phyloP scores from a whole-genome alignment of 2,888 invertebrate genomes.

The Melieria omissa region DNA sequence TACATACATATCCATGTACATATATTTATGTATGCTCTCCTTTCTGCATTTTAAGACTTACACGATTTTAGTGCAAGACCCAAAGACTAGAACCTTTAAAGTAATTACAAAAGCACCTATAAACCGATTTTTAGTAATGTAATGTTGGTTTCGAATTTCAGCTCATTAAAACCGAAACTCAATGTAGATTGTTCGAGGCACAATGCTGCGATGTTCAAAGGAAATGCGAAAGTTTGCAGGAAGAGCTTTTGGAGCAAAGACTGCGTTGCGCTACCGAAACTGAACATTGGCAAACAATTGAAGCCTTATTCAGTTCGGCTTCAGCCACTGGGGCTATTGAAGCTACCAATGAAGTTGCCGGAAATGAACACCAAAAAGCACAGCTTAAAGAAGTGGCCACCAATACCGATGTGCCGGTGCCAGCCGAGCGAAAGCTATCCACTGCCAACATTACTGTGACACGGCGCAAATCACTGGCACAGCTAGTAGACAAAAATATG shows the following conservation, averaged over 20 bases:
- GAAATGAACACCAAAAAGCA: not conserved
- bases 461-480: conserved; percentile 36
- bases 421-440: conserved; percentile 49
- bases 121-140: not conserved
- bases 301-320: conserved; percentile 52
- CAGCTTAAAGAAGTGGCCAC: conserved; percentile 48
- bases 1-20: not conserved
- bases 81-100: no score
- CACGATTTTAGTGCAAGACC: no score
- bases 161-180: conserved; percentile 63
- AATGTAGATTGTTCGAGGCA: conserved; percentile 58
- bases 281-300: conserved; percentile 65
- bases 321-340: not conserved
- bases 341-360: conserved; percentile 27
- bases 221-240: conserved; percentile 53
- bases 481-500: conserved; percentile 55
- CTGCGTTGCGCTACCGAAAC: conserved; percentile 56
- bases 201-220: conserved; percentile 53
- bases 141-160: conserved; percentile 42
- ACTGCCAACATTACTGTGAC: conserved; percentile 1
- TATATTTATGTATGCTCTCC: no score
- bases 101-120: not conserved
- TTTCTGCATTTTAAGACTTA: no score
- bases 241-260: conserved; percentile 55
- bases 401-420: conserved; percentile 56